Evolutionary conservation across 2,888 invertebrate genomes (phyloP), one percentile per base, ranked within the genome.

Genomic region (Aspidapion aeneum): DNA sequence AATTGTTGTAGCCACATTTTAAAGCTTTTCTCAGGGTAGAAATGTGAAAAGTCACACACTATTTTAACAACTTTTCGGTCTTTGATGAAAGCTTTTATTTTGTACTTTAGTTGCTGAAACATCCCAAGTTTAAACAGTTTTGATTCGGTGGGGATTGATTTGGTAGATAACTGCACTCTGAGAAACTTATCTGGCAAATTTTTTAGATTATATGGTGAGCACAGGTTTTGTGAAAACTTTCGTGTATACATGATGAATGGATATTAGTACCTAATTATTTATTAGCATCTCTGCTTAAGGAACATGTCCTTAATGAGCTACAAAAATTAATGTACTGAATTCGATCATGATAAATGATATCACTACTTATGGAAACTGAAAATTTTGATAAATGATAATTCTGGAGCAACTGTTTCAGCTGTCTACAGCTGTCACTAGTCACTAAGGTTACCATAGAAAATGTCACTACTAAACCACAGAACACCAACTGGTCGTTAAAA

Each of bases 1-100:
- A 83, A 84, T 68, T 85, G 84, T 68, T 81, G 81, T 3, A 81
- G 77, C 84, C 85, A 85, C 62, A 83, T 77, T 68, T 81, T 80
- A 52, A 86, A 75, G 1, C 84, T 80, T 61, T 79, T 81, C 52
- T 80, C 77, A 1, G 83, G 83, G 62, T 82, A 81, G 78, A 78
- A 61, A 70, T 69, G 64, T 69, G 75, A 62, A 66, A 61, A 52
- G 1, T 66, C 59, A n/a, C 55, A 61, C 54, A 55, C 62, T 55
- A 60, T 20, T 66, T 68, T 71, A 20, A 60, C 56, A 35, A 63
- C 59, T 56, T 62, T 66, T 2, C 55, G 57, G 57, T 60, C 64
- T 62, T 69, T 69, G 65, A 69, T 66, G 61, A 70, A 64, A 19
- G 69, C 57, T 65, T 69, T 21, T 69, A 63, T 22, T 67, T 74